phyloP scores from a whole-genome alignment of 1,140 invertebrate species.

The Drosophila ficusphila region DNA sequence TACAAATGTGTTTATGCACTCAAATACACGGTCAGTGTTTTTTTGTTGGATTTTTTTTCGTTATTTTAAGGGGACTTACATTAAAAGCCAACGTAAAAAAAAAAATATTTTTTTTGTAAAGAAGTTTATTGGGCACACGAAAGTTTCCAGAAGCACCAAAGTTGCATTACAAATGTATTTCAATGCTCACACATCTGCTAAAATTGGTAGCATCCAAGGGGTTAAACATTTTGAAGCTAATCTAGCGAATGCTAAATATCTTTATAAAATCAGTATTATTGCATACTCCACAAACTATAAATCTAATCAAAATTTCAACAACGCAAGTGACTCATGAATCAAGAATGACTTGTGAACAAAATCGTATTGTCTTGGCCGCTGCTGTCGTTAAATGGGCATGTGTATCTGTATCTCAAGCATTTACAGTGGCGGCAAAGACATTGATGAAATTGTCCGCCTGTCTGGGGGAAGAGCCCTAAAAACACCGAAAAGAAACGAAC shows the following conservation, averaged over 20 bases:
- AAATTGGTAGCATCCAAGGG: not conserved
- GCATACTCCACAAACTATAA: not conserved
- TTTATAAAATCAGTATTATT: too few relatives aligned
- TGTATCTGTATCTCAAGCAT: constrained; percentile 28
- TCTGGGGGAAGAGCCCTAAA: constrained; percentile 12
- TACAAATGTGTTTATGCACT: constrained; percentile 10
- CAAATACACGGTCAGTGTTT: not conserved
- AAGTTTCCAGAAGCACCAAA: constrained; percentile 6
- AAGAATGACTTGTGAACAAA: not conserved
- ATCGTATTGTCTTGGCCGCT: constrained; percentile 15
- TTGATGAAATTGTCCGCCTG: constrained; percentile 29
- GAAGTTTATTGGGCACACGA: constrained; percentile 1
- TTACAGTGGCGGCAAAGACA: constrained; percentile 38
- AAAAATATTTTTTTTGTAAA: not conserved
- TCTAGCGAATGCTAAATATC: too few relatives aligned
- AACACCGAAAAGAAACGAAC: not conserved
- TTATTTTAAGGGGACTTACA: not conserved
- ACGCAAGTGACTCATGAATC: not conserved
- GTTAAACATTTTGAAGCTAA: too few relatives aligned
- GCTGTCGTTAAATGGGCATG: constrained; percentile 1
- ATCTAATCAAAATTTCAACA: not conserved
- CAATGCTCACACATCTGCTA: not conserved
- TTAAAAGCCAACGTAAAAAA: not conserved
- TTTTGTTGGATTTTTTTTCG: not conserved
- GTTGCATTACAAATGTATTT: constrained; percentile 1